These are phyloP conservation scores for Enteromius treurensis DNA, from an alignment of 2,797 vertebrate species.

Conservation along the genomic window DNA sequence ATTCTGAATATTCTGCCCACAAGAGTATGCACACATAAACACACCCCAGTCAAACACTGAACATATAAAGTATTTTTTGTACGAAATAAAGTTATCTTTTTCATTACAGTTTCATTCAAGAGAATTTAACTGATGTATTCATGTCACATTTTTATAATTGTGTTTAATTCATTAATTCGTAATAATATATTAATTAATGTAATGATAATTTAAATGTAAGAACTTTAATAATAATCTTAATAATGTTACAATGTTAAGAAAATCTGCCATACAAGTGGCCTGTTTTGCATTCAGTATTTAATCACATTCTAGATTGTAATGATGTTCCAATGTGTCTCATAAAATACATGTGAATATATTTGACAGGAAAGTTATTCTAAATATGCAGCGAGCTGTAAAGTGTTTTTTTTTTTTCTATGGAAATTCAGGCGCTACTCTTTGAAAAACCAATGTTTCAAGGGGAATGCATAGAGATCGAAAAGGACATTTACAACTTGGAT, in stretches of 20 bases:
- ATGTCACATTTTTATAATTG: not conserved
- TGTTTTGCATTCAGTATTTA: not conserved
- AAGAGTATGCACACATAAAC: not conserved
- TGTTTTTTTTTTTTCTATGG: not conserved
- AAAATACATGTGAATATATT: not conserved
- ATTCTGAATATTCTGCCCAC: slow-evolving; percentile 31
- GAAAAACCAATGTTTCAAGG: slow-evolving; percentile 92
- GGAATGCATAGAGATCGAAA: slow-evolving; percentile 79
- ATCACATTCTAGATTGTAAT: not conserved
- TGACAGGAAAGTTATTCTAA: not conserved
- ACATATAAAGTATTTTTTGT: not conserved
- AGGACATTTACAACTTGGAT: slow-evolving; percentile 75
- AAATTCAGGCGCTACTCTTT: slow-evolving; percentile 83
- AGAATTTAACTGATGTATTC: not conserved
- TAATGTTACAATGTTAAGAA: not conserved
- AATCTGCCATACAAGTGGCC: not conserved
- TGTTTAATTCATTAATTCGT: not conserved
- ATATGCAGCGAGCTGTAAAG: not conserved
- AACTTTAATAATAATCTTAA: not conserved
- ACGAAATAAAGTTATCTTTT: slow-evolving; percentile 5
- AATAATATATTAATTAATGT: not conserved
- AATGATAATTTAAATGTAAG: not conserved
- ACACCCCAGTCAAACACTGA: not conserved
- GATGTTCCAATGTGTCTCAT: not conserved
- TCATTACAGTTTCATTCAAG: not conserved